Base-by-base conservation (phyloP, 2,888 invertebrate species). In the Cetonia aurata region DNA sequence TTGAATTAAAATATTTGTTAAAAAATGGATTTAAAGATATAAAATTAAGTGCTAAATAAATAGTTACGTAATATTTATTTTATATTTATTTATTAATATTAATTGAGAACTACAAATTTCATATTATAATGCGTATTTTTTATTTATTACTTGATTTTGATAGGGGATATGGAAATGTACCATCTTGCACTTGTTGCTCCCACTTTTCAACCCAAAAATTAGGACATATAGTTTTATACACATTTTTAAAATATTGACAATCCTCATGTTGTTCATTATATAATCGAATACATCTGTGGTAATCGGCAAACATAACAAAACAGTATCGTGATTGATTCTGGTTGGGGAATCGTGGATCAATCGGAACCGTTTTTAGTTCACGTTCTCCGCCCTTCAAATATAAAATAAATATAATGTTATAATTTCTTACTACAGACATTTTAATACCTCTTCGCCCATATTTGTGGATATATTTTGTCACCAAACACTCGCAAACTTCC, bases 321-420 rank as follows among this genome's bases (percentile, higher is more conserved):
- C 80, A 80, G 50, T 76, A 74, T 90, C 91, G 92, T 31, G 95
- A 94, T 85, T 95, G 94, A 85, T 96, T 96, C 84, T 88, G 88
- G 85, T 97, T 96, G 78, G 97, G 97, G 86, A 96, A 98, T 80
- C 97, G 90, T 79, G 96, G 94, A 88, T 98, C 98, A 83, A 93
- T 94, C 67, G 95, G 96, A 77, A 93, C 92, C 65, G 94, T 92
- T 85, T 87, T 86, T 8, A 71, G 71, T 2, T 71, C n/a, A 65
- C 57, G 13, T 66, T 60, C 15, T 50, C 19, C 13, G 50, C 33
- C 52, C 37, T 56, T 60, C n/a, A 55, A 55, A 37, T 33, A 33
- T 37, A 55, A 55, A 55, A 33, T 37, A 33, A 55, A 12, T 10
- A 8, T 37, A 37, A 37, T 3, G 37, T 37, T 6, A 37, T 37